Conservation (phyloP, 2,797 vertebrate genomes). For the Pseudochromis fuscus region DNA sequence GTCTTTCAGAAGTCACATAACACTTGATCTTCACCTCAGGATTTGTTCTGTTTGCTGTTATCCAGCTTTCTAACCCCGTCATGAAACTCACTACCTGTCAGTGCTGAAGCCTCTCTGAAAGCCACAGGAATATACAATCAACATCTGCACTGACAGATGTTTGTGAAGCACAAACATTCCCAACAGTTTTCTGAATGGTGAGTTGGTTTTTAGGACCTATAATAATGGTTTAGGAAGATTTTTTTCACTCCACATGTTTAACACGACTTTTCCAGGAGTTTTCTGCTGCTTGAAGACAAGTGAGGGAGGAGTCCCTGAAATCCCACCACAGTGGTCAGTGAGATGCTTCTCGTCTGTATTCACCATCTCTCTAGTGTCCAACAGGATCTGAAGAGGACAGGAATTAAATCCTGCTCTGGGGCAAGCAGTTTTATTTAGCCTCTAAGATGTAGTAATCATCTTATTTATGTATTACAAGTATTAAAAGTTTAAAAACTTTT, state of each 20-base stretch:
- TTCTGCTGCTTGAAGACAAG: constrained; percentile 49
- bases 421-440: not conserved
- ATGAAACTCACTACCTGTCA: not conserved
- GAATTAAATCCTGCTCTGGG: constrained; percentile 2
- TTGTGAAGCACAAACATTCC: constrained; percentile 23
- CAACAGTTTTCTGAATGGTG: not conserved
- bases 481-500: no score
- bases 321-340: constrained; percentile 56
- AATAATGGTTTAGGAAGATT: constrained; percentile 47
- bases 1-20: not conserved
- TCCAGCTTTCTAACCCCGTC: not conserved
- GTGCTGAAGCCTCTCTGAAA: not conserved
- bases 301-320: constrained; percentile 64
- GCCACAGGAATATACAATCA: not conserved
- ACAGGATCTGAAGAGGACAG: not conserved
- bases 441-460: not conserved
- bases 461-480: no score
- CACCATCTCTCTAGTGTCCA: constrained; percentile 34
- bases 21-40: not conserved
- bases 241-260: constrained; percentile 43
- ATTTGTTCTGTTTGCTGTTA: not conserved
- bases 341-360: constrained; percentile 52
- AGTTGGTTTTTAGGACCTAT: constrained; percentile 43
- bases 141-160: not conserved
- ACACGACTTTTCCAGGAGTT: constrained; percentile 51